These are phyloP conservation scores for Etia nguti DNA, from an alignment of 2,113 vertebrate genomes.

Conservation along the genomic window DNA sequence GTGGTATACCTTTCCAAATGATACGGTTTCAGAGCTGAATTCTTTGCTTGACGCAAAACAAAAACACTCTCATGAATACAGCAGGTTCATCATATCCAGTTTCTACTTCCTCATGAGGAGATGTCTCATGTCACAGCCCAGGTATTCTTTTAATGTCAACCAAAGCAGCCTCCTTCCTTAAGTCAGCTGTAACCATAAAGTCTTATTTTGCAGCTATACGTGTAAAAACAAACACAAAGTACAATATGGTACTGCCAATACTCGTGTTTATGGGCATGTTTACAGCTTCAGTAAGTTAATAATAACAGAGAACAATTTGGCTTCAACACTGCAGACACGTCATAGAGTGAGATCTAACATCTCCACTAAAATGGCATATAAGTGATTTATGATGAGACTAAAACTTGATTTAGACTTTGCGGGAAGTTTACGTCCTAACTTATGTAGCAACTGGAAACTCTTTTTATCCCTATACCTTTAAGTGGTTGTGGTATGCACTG, in stretches of 20 bases:
- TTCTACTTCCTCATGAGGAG: background rate
- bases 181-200: background rate
- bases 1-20: fast-evolving
- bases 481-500: background rate
- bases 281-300: background rate
- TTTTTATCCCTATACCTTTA: background rate
- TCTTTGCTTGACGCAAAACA: background rate
- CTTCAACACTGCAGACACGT: background rate
- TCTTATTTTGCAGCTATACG: background rate
- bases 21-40: background rate
- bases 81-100: background rate
- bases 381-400: background rate
- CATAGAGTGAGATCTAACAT: background rate
- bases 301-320: background rate
- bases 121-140: background rate
- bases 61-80: background rate
- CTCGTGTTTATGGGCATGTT: background rate
- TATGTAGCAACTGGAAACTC: background rate
- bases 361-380: fast-evolving
- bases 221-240: background rate
- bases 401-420: background rate
- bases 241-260: background rate
- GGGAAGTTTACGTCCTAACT: background rate
- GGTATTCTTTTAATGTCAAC: background rate
- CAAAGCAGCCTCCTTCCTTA: background rate